Conservation (phyloP, 1,140 invertebrate species). For the Ceratina japonica region DNA sequence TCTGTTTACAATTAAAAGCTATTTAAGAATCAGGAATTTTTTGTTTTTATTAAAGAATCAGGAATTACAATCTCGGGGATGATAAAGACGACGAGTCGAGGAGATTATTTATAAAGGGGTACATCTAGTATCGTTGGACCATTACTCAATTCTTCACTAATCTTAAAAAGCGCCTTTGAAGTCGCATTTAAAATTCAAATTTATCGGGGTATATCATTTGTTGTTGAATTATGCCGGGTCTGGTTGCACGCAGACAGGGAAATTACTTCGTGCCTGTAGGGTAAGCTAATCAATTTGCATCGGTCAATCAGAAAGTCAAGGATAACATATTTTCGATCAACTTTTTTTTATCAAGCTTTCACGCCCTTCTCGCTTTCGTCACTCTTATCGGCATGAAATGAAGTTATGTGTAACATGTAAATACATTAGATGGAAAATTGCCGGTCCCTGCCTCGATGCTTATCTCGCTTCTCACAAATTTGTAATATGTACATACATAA, state of each 20-base stretch:
- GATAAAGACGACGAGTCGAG: too few relatives aligned
- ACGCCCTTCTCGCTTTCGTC: constrained; percentile 14
- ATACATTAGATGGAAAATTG: constrained; percentile 43
- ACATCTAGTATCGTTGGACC: not conserved
- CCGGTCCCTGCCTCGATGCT: constrained; percentile 29
- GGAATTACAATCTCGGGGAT: too few relatives aligned
- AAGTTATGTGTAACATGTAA: constrained; percentile 44
- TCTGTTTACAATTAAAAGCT: too few relatives aligned
- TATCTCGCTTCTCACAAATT: constrained; percentile 15
- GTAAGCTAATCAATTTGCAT: constrained; percentile 35
- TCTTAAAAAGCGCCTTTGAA: not conserved
- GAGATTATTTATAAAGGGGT: too few relatives aligned
- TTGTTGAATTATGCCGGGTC: constrained; percentile 12
- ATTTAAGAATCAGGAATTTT: too few relatives aligned
- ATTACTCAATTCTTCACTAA: not conserved
- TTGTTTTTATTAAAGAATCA: too few relatives aligned
- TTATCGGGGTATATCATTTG: not conserved
- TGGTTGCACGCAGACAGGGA: constrained; percentile 8
- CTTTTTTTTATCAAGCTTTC: constrained; percentile 18
- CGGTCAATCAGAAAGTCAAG: constrained; percentile 28
- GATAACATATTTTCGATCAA: constrained; percentile 27
- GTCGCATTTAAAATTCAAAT: not conserved
- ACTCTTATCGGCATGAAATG: constrained; percentile 23
- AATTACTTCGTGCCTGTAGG: not conserved
- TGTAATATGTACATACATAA: too few relatives aligned